Evolutionary conservation across 2,888 invertebrate species (phyloP).

Genomic region (Caenorhabditis uteleia): DNA sequence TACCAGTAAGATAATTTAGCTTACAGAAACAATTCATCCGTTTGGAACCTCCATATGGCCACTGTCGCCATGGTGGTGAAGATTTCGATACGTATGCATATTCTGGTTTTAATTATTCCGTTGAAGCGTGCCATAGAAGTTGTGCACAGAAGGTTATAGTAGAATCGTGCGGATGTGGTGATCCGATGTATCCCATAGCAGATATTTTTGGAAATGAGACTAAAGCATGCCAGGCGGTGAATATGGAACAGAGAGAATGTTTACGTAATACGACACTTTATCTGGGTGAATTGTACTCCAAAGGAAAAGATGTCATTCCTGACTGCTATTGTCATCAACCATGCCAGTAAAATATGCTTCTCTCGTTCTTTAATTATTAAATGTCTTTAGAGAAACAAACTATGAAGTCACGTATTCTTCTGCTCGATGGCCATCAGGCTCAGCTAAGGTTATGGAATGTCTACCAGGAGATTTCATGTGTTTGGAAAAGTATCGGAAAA

Average conservation of each 20-base stretch:
- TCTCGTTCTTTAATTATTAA: not conserved
- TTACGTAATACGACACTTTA: constrained; percentile 61
- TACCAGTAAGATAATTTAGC: not conserved
- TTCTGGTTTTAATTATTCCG: constrained; percentile 66
- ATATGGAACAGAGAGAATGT: constrained; percentile 64
- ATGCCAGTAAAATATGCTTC: constrained; percentile 58
- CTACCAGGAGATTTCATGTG: constrained; percentile 63
- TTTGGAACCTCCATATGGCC: constrained; percentile 63
- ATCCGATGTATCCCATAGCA: constrained; percentile 67
- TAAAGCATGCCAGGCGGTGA: constrained; percentile 57
- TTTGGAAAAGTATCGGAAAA: constrained; percentile 67
- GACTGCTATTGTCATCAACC: constrained; percentile 68
- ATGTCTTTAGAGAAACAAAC: constrained; percentile 62
- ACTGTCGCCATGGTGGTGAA: constrained; percentile 63
- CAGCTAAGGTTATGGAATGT: constrained; percentile 69
- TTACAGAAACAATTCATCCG: constrained; percentile 66
- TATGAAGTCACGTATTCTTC: constrained; percentile 70
- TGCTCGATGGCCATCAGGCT: constrained; percentile 69
- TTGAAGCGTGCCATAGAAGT: constrained; percentile 66
- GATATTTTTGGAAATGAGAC: constrained; percentile 17
- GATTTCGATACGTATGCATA: constrained; percentile 58
- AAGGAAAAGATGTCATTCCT: constrained; percentile 46
- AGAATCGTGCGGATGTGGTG: constrained; percentile 62
- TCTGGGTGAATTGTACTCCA: constrained; percentile 54
- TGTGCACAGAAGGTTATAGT: constrained; percentile 66